phyloP scores from a whole-genome alignment of 2,888 invertebrate genomes.

The Mechanitis mazaeus region DNA sequence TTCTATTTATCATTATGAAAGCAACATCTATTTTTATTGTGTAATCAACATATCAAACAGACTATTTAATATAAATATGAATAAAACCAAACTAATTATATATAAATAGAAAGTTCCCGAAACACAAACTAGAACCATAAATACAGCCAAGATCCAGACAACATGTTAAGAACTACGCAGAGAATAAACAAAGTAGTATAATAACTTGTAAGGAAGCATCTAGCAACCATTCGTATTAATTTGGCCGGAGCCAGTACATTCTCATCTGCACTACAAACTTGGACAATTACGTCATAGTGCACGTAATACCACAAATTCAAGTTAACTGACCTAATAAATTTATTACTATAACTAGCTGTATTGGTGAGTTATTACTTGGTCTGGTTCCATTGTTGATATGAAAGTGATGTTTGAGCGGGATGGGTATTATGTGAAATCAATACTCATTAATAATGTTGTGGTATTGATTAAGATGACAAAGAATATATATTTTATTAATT shows the following conservation, averaged over 20 bases:
- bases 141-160: background rate
- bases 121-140: background rate
- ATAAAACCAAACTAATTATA: no score
- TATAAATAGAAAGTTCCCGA: constrained; percentile 1
- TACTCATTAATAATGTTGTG: background rate
- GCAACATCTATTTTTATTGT: no score
- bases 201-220: constrained; percentile 24
- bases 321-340: constrained; percentile 71
- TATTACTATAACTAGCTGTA: constrained; percentile 67
- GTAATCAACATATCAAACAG: background rate
- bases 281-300: constrained; percentile 42
- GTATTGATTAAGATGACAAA: no score
- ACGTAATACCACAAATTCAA: constrained; percentile 58
- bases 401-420: background rate
- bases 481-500: no score
- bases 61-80: background rate
- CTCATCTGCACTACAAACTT: constrained; percentile 34
- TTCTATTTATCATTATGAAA: no score
- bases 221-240: constrained; percentile 32
- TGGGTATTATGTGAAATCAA: background rate
- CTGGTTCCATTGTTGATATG: constrained; percentile 41
- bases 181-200: constrained; percentile 13
- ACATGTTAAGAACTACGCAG: constrained; percentile 11
- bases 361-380: constrained; percentile 56
- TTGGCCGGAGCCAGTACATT: constrained; percentile 31